Evolutionary conservation across 2,888 invertebrate genomes (phyloP).

Genomic region (Tachystola acroxantha): DNA sequence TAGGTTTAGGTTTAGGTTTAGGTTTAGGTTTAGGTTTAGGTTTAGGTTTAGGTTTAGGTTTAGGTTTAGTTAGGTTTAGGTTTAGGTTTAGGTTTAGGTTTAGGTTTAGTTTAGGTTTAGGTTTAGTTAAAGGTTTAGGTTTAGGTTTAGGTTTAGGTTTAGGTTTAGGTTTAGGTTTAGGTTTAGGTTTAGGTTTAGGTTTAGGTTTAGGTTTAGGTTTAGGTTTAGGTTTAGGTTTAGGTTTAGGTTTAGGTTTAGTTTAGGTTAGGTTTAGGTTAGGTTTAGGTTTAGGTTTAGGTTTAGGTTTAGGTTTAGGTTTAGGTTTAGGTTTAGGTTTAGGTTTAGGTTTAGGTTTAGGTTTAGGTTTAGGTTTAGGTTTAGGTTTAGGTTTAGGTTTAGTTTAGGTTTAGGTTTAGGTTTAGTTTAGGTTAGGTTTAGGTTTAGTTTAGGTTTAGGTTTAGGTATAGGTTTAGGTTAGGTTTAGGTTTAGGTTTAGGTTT

Average conservation of each 20-base stretch:
- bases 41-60: constrained; percentile 18
- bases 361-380: constrained; percentile 18
- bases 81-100: constrained; percentile 20
- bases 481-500: no score
- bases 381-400: constrained; percentile 17
- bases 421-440: no score
- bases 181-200: constrained; percentile 18
- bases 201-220: constrained; percentile 18
- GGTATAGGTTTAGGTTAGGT: no score
- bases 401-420: no score
- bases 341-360: constrained; percentile 17
- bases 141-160: constrained; percentile 17
- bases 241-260: constrained; percentile 17
- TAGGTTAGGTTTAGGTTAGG: constrained; percentile 17
- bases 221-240: constrained; percentile 14
- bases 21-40: constrained; percentile 19
- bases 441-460: no score
- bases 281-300: constrained; percentile 17
- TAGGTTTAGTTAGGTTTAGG: constrained; percentile 20
- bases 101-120: constrained; percentile 18
- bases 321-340: constrained; percentile 17
- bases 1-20: constrained; percentile 18
- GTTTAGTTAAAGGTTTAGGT: constrained; percentile 17
- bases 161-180: constrained; percentile 16
- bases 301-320: constrained; percentile 16